Conservation (phyloP, 2,797 vertebrate species). For the Erpetoichthys calabaricus region DNA sequence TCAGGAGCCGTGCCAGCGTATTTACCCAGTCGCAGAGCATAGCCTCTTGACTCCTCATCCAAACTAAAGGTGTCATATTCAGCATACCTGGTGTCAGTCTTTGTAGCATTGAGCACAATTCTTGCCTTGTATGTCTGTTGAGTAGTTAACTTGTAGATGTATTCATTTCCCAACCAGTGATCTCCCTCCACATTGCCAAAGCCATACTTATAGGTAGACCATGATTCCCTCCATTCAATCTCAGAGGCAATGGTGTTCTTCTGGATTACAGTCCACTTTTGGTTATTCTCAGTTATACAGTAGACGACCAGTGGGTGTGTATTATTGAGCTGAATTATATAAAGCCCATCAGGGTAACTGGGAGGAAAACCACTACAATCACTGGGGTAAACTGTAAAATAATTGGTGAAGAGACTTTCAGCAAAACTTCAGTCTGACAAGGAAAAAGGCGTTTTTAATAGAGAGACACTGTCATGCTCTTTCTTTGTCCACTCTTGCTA, state of each 20-base stretch:
- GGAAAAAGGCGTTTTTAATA: no score
- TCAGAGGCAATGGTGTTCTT: conserved; percentile 23
- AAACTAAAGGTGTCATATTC: conserved; percentile 37
- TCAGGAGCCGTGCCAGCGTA: conserved; percentile 22
- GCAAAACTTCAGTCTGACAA: no score
- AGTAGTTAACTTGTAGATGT: conserved; percentile 33
- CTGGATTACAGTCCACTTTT: conserved; percentile 35
- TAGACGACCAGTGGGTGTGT: conserved; percentile 27
- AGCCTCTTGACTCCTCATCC: conserved; percentile 26
- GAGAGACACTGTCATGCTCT: no score
- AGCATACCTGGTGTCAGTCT: conserved; percentile 18
- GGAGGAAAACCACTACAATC: conserved; percentile 30
- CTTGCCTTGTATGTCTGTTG: conserved; percentile 37
- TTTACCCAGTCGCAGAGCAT: conserved; percentile 28
- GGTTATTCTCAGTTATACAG: conserved; percentile 31
- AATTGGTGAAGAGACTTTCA: no score
- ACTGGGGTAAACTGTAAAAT: conserved; percentile 16
- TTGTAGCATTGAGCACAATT: conserved; percentile 20
- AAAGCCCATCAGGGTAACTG: conserved; percentile 28
- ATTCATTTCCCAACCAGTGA: conserved; percentile 39
- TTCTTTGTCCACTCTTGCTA: no score
- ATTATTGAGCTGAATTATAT: conserved; percentile 23
- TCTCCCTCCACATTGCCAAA: conserved; percentile 27
- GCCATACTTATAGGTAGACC: conserved; percentile 39
- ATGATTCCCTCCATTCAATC: conserved; percentile 27